Base-by-base conservation (phyloP, 1,140 invertebrate genomes). In the Caligus rogercresseyi region DNA sequence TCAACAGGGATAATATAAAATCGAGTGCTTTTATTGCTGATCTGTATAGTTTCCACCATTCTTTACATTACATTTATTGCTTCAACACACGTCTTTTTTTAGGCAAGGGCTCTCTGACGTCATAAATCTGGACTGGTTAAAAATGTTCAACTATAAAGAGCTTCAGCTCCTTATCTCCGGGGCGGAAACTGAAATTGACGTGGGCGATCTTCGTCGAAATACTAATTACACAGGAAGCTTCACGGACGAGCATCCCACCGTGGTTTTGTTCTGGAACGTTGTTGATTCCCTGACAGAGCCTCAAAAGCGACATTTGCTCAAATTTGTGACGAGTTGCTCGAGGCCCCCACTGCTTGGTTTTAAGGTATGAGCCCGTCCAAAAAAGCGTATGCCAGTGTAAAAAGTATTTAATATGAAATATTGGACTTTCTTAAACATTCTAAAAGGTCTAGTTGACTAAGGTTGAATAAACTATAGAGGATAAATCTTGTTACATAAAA, bases 311-410 rank as follows among this genome's bases (percentile, higher is more conserved):
- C 84, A 90, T 68, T 73, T 98, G 14, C 74, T 98, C 0, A 94
- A 95, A 73, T 98, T 98, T 79, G 91, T 96, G 3, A 98, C 94
- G 0, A 94, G 90, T 70, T 96, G 91, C 69, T 96, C 92, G 0
- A 74, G 91, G 67, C 90, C 92, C n/a, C 94, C 94, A 2, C 75
- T 97, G n/a, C 74, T 96, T 19, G 94, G 94, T 15, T 98, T 97
- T 71, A 96, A 93, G 80, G 89, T 67, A 65, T 63, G n/a, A n/a
- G n/a, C n/a, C n/a, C n/a, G n/a, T 23, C 21, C 19, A 15, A 1
- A 63, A 11, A 52, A n/a, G n/a, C n/a, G n/a, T n/a, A n/a, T n/a
- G n/a, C n/a, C n/a, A n/a, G n/a, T n/a, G n/a, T n/a, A n/a, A n/a
- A n/a, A n/a, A n/a, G n/a, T n/a, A n/a, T n/a, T n/a, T n/a, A n/a